Conservation (phyloP, 2,888 invertebrate genomes). For the Thera obeliscata region DNA sequence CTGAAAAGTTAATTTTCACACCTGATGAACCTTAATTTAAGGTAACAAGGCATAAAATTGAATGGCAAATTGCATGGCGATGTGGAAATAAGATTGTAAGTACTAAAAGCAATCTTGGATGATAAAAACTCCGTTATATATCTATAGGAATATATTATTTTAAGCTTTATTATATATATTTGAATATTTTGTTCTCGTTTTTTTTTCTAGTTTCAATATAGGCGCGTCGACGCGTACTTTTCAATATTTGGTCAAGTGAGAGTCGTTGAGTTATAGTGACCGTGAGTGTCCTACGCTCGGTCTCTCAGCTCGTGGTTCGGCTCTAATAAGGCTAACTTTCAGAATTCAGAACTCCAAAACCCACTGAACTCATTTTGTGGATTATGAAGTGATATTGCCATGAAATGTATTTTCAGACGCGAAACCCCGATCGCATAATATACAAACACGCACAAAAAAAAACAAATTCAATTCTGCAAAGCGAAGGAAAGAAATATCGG, state of each 20-base stretch:
- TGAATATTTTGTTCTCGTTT: too few relatives aligned
- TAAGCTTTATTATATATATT: background rate
- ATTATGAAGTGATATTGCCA: background rate
- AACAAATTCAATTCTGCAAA: constrained; percentile 37
- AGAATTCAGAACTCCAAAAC: too few relatives aligned
- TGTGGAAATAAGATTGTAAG: constrained; percentile 14
- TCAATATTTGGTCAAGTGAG: too few relatives aligned
- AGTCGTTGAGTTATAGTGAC: too few relatives aligned
- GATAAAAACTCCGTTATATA: constrained; percentile 2
- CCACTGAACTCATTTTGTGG: too few relatives aligned
- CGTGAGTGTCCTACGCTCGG: too few relatives aligned
- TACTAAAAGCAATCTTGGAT: constrained; percentile 7
- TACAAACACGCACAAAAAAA: constrained; percentile 30
- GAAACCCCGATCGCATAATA: background rate
- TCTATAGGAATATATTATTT: constrained; percentile 3
- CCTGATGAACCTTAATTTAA: constrained; percentile 36
- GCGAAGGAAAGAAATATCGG: constrained; percentile 45
- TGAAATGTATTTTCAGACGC: constrained; percentile 1
- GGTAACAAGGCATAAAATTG: constrained; percentile 36
- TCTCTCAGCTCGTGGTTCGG: too few relatives aligned
- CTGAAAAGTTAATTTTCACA: constrained; percentile 31
- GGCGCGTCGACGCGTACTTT: too few relatives aligned
- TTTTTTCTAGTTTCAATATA: too few relatives aligned
- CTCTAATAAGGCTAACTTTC: too few relatives aligned
- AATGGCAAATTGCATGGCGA: constrained; percentile 28